A percentile compares a stretch with the other conserved stretches of the same genome.
phyloP scores from a whole-genome alignment of 2,888 invertebrate species.

The Furcula furcula region DNA sequence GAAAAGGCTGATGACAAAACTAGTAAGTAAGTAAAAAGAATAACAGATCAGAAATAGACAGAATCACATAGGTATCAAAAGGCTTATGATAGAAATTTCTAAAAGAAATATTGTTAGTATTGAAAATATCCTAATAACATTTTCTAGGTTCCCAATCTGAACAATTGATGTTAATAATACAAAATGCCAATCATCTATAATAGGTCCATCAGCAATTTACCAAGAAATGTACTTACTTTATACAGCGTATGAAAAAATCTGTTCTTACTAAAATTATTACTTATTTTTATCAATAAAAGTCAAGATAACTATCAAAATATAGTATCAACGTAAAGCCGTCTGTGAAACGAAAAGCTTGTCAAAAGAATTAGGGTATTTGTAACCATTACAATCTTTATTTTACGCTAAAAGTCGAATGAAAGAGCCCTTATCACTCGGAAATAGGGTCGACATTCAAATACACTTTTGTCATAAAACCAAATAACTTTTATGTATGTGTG shows the following conservation, averaged over 20 bases:
- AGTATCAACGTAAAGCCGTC: conserved; percentile 13
- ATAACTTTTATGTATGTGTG: too few relatives aligned
- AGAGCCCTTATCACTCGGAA: not conserved
- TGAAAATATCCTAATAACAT: too few relatives aligned
- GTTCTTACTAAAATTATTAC: conserved; percentile 12
- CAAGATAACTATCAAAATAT: conserved; percentile 21
- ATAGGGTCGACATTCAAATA: conserved; percentile 2
- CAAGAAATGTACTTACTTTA: conserved; percentile 7
- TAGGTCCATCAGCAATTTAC: conserved; percentile 6
- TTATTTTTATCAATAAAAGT: conserved; percentile 22
- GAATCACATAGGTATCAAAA: too few relatives aligned
- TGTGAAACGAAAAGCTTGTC: conserved; percentile 36
- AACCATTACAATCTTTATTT: conserved; percentile 2
- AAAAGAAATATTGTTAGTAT: too few relatives aligned
- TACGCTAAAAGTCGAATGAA: not conserved
- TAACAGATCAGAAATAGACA: too few relatives aligned
- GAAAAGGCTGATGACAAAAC: too few relatives aligned
- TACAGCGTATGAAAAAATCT: conserved; percentile 8
- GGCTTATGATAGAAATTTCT: too few relatives aligned
- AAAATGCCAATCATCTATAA: conserved; percentile 13
- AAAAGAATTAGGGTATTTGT: conserved; percentile 30
- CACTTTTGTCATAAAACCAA: too few relatives aligned
- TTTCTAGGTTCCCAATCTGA: not conserved
- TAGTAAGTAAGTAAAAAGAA: too few relatives aligned
- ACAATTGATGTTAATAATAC: conserved; percentile 3